Base-by-base conservation (phyloP, 2,113 vertebrate species). In the Dasypus novemcinctus region DNA sequence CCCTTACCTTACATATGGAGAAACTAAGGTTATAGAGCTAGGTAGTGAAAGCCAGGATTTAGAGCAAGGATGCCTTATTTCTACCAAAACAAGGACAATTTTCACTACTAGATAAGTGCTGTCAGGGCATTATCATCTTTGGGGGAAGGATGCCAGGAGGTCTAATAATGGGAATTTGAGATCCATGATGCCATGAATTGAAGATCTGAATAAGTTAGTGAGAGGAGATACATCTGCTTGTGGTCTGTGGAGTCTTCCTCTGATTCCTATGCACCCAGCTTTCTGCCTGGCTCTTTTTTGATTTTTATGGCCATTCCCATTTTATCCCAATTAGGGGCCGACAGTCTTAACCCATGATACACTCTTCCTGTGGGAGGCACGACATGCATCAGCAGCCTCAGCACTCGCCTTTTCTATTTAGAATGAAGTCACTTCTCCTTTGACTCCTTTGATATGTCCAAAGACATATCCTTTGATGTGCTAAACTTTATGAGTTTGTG, bases 111-210 rank as follows among this genome's bases (percentile, higher is more conserved):
- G 41, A 14, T 4, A 33, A 57, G 15, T 25, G 3, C 3, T 36
- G 27, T 36, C 6, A 17, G 27, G 17, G 4, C 43, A 76, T 80
- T 33, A 23, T 4, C 27, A 41, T 52, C 4, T 63, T 87, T 66
- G 31, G 27, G 46, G 15, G 17, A 2, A 54, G 18, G 33, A 5
- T 2, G 23, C 1, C 2, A 5, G 12, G 64, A 13, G 31, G 3
- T 63, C 49, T 63, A 69, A 4, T 14, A 11, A 75, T 46, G 43
- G 52, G 59, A 49, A 61, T n/a, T 31, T 46, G 41, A 54, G 29
- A 41, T 41, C 8, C 23, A 17, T 21, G 13, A 80, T 52, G 20
- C 13, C 76, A 1, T n/a, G 41, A 33, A 33, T 63, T 31, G 41
- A 68, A 87, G 59, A 7, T 5, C 14, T 10, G 29, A 63, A 8